Conservation (phyloP, 2,113 vertebrate species). For the Ornithorhynchus anatinus region DNA sequence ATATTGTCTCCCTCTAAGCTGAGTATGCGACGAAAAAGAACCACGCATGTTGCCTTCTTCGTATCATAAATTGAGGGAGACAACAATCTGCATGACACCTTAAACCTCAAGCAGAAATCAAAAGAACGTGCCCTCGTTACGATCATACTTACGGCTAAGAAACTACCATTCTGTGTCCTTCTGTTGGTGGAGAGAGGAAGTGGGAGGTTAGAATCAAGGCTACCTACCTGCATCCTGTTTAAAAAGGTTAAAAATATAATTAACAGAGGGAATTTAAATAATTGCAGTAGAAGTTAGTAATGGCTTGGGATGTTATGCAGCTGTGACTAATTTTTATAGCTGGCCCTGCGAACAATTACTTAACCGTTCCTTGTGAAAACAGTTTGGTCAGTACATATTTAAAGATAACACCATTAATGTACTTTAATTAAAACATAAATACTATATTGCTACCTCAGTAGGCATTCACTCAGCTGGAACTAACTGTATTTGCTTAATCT, state of each 20-base stretch:
- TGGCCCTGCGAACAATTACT: conserved; percentile 47
- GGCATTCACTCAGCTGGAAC: conserved; percentile 83
- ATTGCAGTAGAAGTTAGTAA: conserved; percentile 56
- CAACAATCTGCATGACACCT: conserved; percentile 28
- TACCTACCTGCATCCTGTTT: conserved; percentile 38
- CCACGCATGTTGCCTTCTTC: conserved; percentile 6
- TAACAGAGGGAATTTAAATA: conserved; percentile 48
- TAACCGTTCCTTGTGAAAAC: conserved; percentile 56
- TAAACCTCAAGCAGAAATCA: conserved; percentile 43
- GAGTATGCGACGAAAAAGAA: neutral
- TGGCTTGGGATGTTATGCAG: conserved; percentile 40
- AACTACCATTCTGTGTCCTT: conserved; percentile 48
- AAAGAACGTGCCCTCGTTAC: conserved; percentile 37
- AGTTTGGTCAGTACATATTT: conserved; percentile 67
- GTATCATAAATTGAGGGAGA: conserved; percentile 41
- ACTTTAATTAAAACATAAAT: conserved; percentile 83
- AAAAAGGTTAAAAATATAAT: conserved; percentile 68
- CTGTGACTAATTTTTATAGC: conserved; percentile 52
- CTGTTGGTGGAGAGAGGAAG: conserved; percentile 24
- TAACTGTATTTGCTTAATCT: conserved; percentile 90
- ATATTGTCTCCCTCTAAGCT: conserved; percentile 13
- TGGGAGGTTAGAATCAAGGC: conserved; percentile 37
- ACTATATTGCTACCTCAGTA: conserved; percentile 76
- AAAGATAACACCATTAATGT: conserved; percentile 70
- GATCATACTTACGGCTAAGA: conserved; percentile 40